phyloP scores from a whole-genome alignment of 2,888 invertebrate genomes.

The Harpalus rubripes region DNA sequence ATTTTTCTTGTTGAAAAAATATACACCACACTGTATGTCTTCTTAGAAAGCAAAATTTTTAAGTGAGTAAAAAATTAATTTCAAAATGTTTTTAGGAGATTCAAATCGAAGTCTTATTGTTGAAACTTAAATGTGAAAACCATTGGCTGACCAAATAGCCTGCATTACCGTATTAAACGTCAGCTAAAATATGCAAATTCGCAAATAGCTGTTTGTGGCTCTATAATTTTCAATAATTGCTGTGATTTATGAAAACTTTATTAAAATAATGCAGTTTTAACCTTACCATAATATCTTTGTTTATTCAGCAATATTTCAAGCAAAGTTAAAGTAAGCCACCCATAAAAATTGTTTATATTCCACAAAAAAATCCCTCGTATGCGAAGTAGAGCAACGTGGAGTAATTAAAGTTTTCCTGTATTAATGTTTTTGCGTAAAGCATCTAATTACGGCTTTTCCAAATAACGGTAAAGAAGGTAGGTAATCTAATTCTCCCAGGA shows the following conservation, averaged over 20 bases:
- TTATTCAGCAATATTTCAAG: conserved; percentile 2
- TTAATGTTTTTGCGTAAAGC: conserved; percentile 9
- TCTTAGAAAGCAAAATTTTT: too few relatives aligned
- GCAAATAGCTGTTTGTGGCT: conserved; percentile 8
- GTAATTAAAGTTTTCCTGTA: conserved; percentile 20
- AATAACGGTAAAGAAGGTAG: not conserved
- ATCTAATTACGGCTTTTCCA: conserved; percentile 43
- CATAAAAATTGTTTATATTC: not conserved
- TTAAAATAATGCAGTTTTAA: conserved; percentile 43
- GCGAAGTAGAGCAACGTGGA: not conserved
- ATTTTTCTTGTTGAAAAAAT: too few relatives aligned
- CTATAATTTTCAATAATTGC: conserved; percentile 34
- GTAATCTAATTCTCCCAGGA: conserved; percentile 41
- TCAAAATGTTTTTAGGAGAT: too few relatives aligned
- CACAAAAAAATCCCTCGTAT: not conserved
- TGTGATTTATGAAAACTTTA: conserved; percentile 43
- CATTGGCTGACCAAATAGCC: not conserved
- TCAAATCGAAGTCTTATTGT: too few relatives aligned
- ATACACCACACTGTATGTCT: too few relatives aligned
- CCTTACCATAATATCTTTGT: conserved; percentile 22
- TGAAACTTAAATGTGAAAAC: not conserved
- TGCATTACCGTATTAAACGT: conserved; percentile 3
- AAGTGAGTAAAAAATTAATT: too few relatives aligned
- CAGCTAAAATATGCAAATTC: conserved; percentile 33
- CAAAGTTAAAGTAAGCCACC: not conserved